Evolutionary conservation across 1,140 invertebrate species (phyloP).

Genomic region (Brachionus paranguensis): DNA sequence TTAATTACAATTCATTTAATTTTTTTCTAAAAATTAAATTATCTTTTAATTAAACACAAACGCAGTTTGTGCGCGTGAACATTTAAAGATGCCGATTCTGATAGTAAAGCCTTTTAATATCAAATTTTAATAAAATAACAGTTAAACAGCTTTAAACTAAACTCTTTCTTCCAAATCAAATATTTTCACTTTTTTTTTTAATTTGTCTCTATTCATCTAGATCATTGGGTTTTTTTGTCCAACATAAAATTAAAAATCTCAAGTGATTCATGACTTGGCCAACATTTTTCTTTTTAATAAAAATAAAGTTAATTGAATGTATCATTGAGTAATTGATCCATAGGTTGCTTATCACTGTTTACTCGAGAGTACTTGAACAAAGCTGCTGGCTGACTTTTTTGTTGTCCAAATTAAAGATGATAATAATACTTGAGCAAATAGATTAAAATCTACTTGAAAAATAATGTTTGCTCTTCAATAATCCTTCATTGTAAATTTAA

Average conservation of each 20-base stretch:
- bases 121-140: neutral
- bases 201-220: neutral
- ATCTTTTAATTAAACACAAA: neutral
- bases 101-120: neutral
- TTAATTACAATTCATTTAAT: neutral
- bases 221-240: neutral
- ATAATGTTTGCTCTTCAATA: neutral
- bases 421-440: neutral
- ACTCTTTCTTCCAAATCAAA: neutral
- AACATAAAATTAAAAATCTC: neutral
- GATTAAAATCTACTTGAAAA: too few relatives aligned
- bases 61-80: neutral
- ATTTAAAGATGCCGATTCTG: neutral
- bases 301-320: neutral
- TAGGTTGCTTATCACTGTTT: neutral
- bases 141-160: neutral
- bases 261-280: too few relatives aligned
- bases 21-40: neutral
- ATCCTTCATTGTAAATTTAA: neutral
- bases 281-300: neutral
- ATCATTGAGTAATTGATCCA: neutral
- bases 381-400: neutral
- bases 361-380: neutral
- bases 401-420: neutral
- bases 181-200: neutral